These are phyloP conservation scores for Microctonus hyperodae DNA, from an alignment of 2,888 invertebrate species.

Conservation along the genomic window DNA sequence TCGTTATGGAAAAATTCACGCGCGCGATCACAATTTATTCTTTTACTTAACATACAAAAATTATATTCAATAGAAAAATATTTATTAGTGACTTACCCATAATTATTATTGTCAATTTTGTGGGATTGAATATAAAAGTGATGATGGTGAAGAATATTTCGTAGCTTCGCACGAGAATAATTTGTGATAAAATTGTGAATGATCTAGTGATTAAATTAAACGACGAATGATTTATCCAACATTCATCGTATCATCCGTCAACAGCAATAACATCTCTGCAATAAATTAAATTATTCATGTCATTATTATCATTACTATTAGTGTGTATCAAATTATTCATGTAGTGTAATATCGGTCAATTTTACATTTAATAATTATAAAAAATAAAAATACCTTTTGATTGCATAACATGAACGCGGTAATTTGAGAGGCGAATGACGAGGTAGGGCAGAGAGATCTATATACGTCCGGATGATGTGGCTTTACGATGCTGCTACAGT, in stretches of 20 bases:
- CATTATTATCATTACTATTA: too few species aligned
- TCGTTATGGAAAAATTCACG: background rate
- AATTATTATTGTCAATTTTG: too few species aligned
- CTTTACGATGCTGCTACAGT: constrained; percentile 18
- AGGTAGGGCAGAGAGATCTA: constrained; percentile 39
- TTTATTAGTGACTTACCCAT: too few species aligned
- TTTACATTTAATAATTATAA: background rate
- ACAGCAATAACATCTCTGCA: background rate
- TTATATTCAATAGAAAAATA: too few species aligned
- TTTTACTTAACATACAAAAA: too few species aligned
- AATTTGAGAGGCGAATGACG: constrained; percentile 53
- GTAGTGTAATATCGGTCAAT: constrained; percentile 18
- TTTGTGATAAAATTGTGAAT: background rate
- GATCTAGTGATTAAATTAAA: constrained; percentile 16
- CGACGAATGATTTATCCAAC: background rate
- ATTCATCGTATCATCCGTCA: background rate
- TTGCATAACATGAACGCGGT: constrained; percentile 50
- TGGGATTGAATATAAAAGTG: background rate
- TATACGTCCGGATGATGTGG: constrained; percentile 39
- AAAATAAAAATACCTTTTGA: constrained; percentile 34
- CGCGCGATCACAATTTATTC: too few species aligned
- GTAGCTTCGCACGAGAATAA: background rate
- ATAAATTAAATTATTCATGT: constrained; percentile 7
- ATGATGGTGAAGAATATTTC: background rate
- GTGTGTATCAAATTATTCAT: too few species aligned